Evolutionary conservation across 1,140 invertebrate genomes (phyloP), one percentile per base, ranked within the genome.

Genomic region (Xylocopa sonorina): DNA sequence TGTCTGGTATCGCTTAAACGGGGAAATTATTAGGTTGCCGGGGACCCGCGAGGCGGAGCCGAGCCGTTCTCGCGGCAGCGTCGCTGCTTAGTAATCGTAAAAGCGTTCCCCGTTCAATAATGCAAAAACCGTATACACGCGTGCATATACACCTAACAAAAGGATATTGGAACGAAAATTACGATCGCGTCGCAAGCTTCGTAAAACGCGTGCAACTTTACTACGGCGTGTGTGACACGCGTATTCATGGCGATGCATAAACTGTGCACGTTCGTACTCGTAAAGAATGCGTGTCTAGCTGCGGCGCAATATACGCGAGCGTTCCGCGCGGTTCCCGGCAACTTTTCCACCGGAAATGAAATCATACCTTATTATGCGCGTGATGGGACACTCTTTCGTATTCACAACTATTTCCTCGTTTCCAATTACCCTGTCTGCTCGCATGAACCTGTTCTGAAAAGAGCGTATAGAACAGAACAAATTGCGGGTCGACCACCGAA

Each of bases 221-320:
- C 71, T 50, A 6, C 51, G 46, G 27, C 21, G n/a, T n/a, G 43
- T 38, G 48, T 29, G 43, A 75, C 46, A 76, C 74, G 38, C 50
- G 53, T 76, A 67, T 67, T 67, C 73, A 57, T 57, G 72, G 34
- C 48, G 38, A 43, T 66, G 50, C 62, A 76, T 66, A 76, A 76
- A 76, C 62, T 18, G 27, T 67, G 32, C 38, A 62, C 46, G 29
- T 63, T 51, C 29, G 18, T 67, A 32, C 27, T 14, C 24, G 60
- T 66, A 32, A 76, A 68, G 51, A 68, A 68, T 48, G 50, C 32
- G 43, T n/a, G n/a, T 63, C 58, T 51, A 53, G 24, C 43, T 51
- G 4, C 24, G 10, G 9, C 24, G 50, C 51, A 57, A 76, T 67
- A 66, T 67, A 76, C 63, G 62, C 6, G 21, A 27, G n/a, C 53